phyloP scores from a whole-genome alignment of 2,113 vertebrate genomes.

The Elanoides forficatus region DNA sequence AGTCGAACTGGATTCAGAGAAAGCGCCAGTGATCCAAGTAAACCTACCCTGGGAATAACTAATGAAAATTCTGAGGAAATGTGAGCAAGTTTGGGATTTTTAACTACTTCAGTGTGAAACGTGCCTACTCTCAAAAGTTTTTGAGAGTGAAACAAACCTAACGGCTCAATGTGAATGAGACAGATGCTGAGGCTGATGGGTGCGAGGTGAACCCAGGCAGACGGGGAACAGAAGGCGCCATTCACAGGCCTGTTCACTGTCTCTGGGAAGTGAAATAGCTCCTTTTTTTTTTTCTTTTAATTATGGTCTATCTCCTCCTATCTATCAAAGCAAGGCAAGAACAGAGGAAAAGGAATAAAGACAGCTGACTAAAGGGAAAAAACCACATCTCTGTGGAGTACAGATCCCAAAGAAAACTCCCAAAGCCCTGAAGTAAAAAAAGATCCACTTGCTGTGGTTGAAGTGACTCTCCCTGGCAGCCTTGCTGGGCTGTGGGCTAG shows the following conservation, averaged over 20 bases:
- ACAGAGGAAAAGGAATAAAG: constrained; percentile 19
- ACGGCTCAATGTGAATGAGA: neutral
- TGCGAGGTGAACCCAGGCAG: constrained; percentile 2
- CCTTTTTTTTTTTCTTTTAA: neutral
- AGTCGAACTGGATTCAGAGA: neutral
- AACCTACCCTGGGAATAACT: neutral
- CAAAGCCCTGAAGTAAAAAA: neutral
- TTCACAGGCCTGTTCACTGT: constrained; percentile 1
- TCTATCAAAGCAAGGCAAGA: neutral
- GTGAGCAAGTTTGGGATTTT: neutral
- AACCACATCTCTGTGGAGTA: neutral
- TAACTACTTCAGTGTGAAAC: neutral
- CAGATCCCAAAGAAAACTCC: neutral
- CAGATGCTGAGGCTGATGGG: neutral
- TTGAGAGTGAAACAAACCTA: neutral
- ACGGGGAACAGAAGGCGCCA: constrained; percentile 17
- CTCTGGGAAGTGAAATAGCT: neutral
- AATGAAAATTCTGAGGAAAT: neutral
- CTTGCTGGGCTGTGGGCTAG: neutral
- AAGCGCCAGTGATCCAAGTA: neutral
- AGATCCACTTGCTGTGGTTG: neutral
- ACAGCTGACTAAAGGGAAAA: constrained; percentile 22
- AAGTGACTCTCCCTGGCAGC: neutral
- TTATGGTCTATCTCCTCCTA: neutral
- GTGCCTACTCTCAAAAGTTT: neutral